These are phyloP conservation scores for Oryctes rhinoceros DNA, from an alignment of 1,140 invertebrate species.

Conservation along the genomic window DNA sequence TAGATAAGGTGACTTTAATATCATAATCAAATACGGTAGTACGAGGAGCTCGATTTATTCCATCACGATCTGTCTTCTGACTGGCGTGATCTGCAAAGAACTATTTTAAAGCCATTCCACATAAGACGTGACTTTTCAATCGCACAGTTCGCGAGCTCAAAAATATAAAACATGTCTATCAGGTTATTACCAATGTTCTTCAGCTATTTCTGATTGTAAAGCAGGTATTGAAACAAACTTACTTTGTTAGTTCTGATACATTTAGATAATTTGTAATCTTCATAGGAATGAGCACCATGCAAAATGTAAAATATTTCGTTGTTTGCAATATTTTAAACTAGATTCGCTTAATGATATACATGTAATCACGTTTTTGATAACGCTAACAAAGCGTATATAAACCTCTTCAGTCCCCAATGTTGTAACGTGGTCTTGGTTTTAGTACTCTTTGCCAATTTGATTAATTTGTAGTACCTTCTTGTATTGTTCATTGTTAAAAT, in stretches of 20 bases:
- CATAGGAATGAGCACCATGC: no score
- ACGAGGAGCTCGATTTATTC: conserved; percentile 54
- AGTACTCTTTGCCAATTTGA: conserved; percentile 42
- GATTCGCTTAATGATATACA: no score
- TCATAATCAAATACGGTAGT: conserved; percentile 51
- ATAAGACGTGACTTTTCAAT: conserved; percentile 51
- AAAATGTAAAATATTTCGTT: no score
- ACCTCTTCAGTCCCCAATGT: no score
- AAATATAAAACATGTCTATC: conserved; percentile 55
- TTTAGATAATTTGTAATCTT: no score
- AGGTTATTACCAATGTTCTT: conserved; percentile 48
- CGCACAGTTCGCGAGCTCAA: no score
- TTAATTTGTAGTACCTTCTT: conserved; percentile 38
- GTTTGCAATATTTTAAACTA: conserved; percentile 61
- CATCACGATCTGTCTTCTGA: conserved; percentile 52
- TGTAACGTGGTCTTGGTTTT: no score
- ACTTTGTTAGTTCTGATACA: conserved; percentile 62
- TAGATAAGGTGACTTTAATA: no score
- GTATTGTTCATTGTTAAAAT: conserved; percentile 44
- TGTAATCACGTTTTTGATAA: no score
- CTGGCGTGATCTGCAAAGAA: conserved; percentile 13
- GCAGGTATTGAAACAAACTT: conserved; percentile 56
- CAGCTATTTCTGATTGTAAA: conserved; percentile 48
- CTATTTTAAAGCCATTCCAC: conserved; percentile 50
- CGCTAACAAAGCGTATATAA: conserved; percentile 60